These are phyloP conservation scores for Neoascia interrupta DNA, from an alignment of 2,888 invertebrate genomes.

Conservation along the genomic window DNA sequence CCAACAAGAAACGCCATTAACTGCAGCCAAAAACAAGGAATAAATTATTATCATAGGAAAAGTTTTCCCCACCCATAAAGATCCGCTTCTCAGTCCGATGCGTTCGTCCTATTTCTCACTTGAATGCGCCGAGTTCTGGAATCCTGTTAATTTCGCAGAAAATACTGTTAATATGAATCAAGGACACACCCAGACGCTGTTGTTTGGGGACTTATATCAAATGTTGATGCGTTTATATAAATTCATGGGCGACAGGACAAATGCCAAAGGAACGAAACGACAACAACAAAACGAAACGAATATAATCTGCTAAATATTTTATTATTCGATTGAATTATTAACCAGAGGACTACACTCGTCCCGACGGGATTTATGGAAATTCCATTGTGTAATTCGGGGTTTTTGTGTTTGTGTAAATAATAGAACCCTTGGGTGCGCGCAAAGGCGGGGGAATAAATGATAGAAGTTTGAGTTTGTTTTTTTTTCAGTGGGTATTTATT, in stretches of 20 bases:
- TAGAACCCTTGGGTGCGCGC: too few species aligned
- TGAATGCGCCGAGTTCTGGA: too few species aligned
- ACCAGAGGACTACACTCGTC: conserved; percentile 7
- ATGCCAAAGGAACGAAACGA: neutral
- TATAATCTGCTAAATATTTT: conserved; percentile 34
- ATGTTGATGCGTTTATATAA: conserved; percentile 11
- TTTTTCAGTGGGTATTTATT: neutral
- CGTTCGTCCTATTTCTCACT: neutral
- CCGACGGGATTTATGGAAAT: conserved; percentile 33
- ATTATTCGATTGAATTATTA: conserved; percentile 43
- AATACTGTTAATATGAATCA: neutral
- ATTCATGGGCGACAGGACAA: too few species aligned
- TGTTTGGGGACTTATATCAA: conserved; percentile 1
- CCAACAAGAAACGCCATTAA: conserved; percentile 25
- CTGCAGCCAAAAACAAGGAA: conserved; percentile 24
- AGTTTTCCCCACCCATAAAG: too few species aligned
- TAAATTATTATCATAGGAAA: too few species aligned
- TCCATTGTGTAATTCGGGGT: conserved; percentile 15
- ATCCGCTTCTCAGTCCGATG: neutral
- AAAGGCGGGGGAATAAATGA: neutral
- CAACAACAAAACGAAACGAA: neutral
- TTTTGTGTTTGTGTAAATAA: conserved; percentile 19
- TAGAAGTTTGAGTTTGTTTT: neutral
- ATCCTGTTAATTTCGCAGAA: conserved; percentile 7
- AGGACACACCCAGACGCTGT: neutral